Evolutionary conservation across 2,888 invertebrate species (phyloP), one percentile per base, ranked within the genome.

Genomic region (Tipula helvola): DNA sequence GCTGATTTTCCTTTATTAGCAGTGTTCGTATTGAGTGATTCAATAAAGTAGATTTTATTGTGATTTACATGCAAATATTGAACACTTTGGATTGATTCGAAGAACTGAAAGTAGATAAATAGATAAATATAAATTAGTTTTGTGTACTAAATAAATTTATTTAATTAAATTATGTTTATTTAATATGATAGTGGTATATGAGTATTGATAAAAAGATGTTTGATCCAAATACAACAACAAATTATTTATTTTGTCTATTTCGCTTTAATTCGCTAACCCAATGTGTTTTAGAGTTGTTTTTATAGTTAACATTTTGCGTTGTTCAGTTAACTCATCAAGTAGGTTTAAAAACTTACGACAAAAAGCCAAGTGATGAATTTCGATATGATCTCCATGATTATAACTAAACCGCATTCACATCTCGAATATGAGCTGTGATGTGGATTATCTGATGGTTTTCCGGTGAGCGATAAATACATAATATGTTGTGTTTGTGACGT

Each of bases 1-100:
- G 44, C 47, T 83, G 84, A 42, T 13, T 52, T 44, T 36, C 44
- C 47, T 42, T 86, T 71, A 42, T 44, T 44, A 2, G 36, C n/a
- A 18, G 2, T 39, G 16, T 36, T 86, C 36, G 28, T 71, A 28
- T 71, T 28, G 16, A n/a, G 16, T 18, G 28, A 10, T 84, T 87
- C 87, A 41, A 88, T 87, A 12, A 83, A 41, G 86, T 86, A 87
- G 44, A 88, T 44, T 39, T 86, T 57, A 86, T 88, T 88, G 28
- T 47, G 18, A 39, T 87, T 86, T 3, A 87, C n/a, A 52, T 47
- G 83, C 10, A 88, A 39, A 10, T 36, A 85, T 42, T 87, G 85
- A 39, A 86, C 86, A 18, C 3, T 86, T 16, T 18, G 2, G 3
- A 87, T 47, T 10, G 36, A n/a, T 13, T 39, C 39, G 10, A 86